These are phyloP conservation scores for Pseudopleuronectes americanus DNA, from an alignment of 2,797 vertebrate species.

Conservation along the genomic window DNA sequence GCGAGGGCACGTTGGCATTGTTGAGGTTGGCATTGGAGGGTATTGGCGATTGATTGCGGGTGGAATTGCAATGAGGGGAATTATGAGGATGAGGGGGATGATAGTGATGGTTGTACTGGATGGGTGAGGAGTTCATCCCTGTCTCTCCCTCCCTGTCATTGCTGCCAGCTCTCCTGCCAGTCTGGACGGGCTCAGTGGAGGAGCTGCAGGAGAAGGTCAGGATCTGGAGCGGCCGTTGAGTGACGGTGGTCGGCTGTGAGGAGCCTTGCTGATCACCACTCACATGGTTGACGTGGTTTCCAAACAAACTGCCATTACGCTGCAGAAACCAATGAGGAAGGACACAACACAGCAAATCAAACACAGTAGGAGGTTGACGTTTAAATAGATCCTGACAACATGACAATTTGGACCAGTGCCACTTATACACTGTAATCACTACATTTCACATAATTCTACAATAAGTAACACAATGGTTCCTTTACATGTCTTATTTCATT, in stretches of 20 bases:
- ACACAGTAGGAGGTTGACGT: background rate
- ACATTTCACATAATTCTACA: too few relatives aligned
- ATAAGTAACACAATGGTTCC: too few relatives aligned
- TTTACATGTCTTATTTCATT: too few relatives aligned
- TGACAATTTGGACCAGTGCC: background rate
- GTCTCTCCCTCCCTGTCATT: conserved; percentile 41
- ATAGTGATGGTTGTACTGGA: conserved; percentile 65
- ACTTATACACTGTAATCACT: background rate
- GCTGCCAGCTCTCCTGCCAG: conserved; percentile 19
- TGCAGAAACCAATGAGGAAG: conserved; percentile 71
- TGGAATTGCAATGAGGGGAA: conserved; percentile 82
- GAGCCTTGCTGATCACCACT: conserved; percentile 86
- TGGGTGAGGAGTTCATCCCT: conserved; percentile 57
- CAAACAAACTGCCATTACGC: conserved; percentile 95
- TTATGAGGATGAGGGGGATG: conserved; percentile 83
- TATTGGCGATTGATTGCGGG: conserved; percentile 86
- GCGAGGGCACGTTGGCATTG: conserved; percentile 94
- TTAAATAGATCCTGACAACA: background rate
- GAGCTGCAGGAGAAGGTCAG: conserved; percentile 83
- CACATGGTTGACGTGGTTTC: conserved; percentile 93
- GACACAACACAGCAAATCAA: too few relatives aligned
- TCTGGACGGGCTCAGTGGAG: conserved; percentile 60
- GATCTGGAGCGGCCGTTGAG: conserved; percentile 94
- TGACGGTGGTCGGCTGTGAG: conserved; percentile 90
- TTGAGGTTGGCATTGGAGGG: conserved; percentile 97